phyloP scores from a whole-genome alignment of 2,888 invertebrate genomes.

The Muscina levida region DNA sequence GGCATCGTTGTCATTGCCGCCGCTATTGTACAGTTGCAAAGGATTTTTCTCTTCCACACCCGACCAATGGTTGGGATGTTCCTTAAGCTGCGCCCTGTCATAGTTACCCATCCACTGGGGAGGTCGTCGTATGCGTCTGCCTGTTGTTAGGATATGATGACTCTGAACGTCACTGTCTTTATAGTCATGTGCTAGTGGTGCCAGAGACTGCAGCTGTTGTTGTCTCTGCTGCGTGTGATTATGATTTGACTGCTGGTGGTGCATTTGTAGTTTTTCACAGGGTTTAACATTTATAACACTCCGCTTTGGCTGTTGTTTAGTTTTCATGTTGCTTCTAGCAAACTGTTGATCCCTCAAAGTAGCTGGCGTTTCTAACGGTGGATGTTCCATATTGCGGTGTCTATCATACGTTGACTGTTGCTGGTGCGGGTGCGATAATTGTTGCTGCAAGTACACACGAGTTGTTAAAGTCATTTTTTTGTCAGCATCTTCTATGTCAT shows the following conservation, averaged over 20 bases:
- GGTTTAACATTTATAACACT: slow-evolving; percentile 25
- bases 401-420: not conserved
- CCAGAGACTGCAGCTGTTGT: slow-evolving; percentile 14
- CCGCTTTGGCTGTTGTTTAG: slow-evolving; percentile 11
- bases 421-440: slow-evolving; percentile 26
- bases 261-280: slow-evolving; percentile 30
- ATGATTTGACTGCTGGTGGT: not conserved
- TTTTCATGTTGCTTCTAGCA: slow-evolving; percentile 35
- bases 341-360: slow-evolving; percentile 47
- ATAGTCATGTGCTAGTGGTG: not conserved
- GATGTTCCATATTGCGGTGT: slow-evolving; percentile 1
- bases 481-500: slow-evolving; percentile 2
- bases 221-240: slow-evolving; percentile 14
- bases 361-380: not conserved
- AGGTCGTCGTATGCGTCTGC: slow-evolving; percentile 68
- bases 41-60: slow-evolving; percentile 23
- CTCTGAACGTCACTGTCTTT: slow-evolving; percentile 13
- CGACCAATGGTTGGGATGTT: slow-evolving; percentile 39
- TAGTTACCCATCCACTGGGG: slow-evolving; percentile 53
- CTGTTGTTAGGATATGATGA: slow-evolving; percentile 50
- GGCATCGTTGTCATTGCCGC: slow-evolving; percentile 5
- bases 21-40: slow-evolving; percentile 6
- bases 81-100: slow-evolving; percentile 27
- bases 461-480: slow-evolving; percentile 28
- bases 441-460: slow-evolving; percentile 24